A percentile compares a stretch with the other conserved stretches of the same genome.
Evolutionary conservation across 2,113 vertebrate genomes (phyloP).

Genomic region (Brachypteracias leptosomus): DNA sequence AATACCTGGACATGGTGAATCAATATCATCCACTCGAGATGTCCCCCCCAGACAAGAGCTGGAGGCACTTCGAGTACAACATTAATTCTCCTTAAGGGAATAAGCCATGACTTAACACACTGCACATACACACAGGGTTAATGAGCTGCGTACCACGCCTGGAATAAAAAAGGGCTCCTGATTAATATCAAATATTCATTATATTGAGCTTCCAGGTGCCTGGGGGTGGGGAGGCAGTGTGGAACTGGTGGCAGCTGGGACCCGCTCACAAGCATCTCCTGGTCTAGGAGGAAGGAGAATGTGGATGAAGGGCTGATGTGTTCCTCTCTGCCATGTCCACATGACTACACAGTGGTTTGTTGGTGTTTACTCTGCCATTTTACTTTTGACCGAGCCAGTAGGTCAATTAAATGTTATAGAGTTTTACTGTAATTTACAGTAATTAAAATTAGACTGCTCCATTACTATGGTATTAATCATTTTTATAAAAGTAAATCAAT

Average conservation of each 20-base stretch:
- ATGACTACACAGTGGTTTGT: not conserved
- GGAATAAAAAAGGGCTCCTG: not conserved
- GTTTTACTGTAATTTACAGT: not conserved
- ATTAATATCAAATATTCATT: not conserved
- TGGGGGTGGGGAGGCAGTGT: accelerated
- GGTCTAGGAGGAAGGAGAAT: not conserved
- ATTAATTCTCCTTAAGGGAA: not conserved
- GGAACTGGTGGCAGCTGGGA: not conserved
- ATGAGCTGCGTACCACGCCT: not conserved
- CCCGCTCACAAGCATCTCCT: accelerated
- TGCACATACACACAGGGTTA: accelerated
- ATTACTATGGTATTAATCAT: conserved; percentile 51
- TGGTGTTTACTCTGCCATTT: not conserved
- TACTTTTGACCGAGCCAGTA: not conserved
- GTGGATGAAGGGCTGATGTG: not conserved
- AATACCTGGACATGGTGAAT: not conserved
- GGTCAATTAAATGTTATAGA: conserved; percentile 17
- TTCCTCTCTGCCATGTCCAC: not conserved
- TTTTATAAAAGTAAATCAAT: conserved; percentile 72
- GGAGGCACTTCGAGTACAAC: not conserved
- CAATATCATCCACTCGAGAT: not conserved
- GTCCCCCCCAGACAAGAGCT: not conserved
- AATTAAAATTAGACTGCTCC: conserved; percentile 47
- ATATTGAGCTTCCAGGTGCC: not conserved
- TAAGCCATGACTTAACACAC: not conserved